Percentiles rank a stretch among this genome's conserved stretches.
These are phyloP conservation scores for Brachionus manjavacas DNA, from an alignment of 1,140 invertebrate genomes.

Conservation along the genomic window DNA sequence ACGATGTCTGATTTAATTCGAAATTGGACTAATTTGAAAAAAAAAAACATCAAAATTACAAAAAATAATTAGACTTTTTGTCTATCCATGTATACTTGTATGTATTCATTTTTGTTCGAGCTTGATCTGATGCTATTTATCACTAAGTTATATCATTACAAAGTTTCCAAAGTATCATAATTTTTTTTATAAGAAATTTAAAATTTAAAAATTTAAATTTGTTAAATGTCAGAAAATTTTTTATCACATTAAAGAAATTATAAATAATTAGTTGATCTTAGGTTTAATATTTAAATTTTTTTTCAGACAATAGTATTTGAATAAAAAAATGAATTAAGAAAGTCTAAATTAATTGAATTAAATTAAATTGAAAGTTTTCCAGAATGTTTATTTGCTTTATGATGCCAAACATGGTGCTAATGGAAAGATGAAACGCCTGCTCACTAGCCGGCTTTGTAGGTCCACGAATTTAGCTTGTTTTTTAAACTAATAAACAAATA, in stretches of 20 bases:
- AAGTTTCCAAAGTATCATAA: too few species aligned
- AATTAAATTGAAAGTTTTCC: not conserved
- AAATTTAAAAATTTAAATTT: too few species aligned
- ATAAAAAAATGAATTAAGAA: not conserved
- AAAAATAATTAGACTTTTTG: too few species aligned
- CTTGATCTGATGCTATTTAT: not conserved
- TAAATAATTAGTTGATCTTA: too few species aligned
- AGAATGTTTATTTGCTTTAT: not conserved
- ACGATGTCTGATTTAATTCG: too few species aligned
- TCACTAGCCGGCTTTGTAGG: not conserved
- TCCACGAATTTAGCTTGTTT: not conserved
- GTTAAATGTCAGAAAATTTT: too few species aligned
- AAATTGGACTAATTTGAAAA: too few species aligned
- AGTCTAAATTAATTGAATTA: not conserved
- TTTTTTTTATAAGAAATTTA: too few species aligned
- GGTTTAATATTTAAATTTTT: too few species aligned
- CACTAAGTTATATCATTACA: too few species aligned
- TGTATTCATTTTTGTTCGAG: not conserved
- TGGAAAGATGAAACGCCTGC: not conserved
- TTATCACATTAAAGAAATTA: too few species aligned
- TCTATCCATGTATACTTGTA: not conserved
- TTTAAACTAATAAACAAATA: not conserved
- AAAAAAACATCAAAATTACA: too few species aligned
- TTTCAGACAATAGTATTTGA: not conserved
- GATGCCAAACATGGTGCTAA: not conserved